Evolutionary conservation across 2,888 invertebrate genomes (phyloP), one percentile per base, ranked within the genome.

Genomic region (Eueremaeus valkanovi): DNA sequence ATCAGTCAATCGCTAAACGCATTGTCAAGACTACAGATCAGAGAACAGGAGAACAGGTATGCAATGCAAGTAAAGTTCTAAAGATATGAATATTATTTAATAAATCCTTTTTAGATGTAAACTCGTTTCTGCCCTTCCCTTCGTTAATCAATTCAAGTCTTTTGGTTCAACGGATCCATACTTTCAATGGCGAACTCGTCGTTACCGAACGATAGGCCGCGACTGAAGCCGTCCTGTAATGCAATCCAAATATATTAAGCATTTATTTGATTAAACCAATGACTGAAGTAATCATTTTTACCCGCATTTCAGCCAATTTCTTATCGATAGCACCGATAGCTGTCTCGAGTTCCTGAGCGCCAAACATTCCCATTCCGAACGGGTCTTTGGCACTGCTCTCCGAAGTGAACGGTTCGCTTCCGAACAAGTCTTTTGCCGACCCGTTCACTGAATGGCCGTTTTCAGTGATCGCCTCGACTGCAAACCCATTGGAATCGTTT

Each of bases 141-240:
- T n/a, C n/a, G n/a, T n/a, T n/a, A n/a, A n/a, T n/a, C 36, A 36
- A 36, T 24, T 40, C 36, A 42, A 33, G 9, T 42, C 24, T 80
- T 81, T 80, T 92, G 92, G 84, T 90, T 89, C 81, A 95, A 86
- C 77, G 95, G 95, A 87, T 95, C 95, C 84, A 95, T 88, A 85
- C 93, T 93, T 83, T 94, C 95, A 85, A 95, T 86, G 80, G 92
- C 92, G 86, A 96, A 96, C 86, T 95, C 95, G 84, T 95, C 95
- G 83, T 92, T 91, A 81, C 92, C 92, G 85, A 93, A 91, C 79
- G 90, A 88, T 82, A 93, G 87, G 80, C 93, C 93, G 85, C 91
- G 88, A 85, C 90, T 92, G 85, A 93, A 93, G 80, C 93, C 93
- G 85, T 90, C 93, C 94, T 95, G 86, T 85, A 87, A 83, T n/a